Evolutionary conservation across 2,888 invertebrate genomes (phyloP).

Genomic region (Beris morrisii): DNA sequence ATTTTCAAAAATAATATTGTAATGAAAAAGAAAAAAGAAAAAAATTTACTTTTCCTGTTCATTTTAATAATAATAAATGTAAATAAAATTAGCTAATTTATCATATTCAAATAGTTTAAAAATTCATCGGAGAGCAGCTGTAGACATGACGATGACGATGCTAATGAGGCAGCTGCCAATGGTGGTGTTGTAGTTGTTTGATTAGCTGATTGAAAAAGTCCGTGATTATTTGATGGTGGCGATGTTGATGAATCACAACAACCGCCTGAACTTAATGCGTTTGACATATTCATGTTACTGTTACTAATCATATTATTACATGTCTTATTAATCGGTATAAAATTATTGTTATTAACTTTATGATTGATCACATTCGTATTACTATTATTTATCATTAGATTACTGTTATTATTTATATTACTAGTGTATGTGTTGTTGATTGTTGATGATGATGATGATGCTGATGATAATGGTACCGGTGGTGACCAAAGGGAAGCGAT

Average conservation of each 20-base stretch:
- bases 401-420: constrained; percentile 30
- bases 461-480: background rate
- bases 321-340: constrained; percentile 26
- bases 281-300: constrained; percentile 10
- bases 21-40: constrained; percentile 28
- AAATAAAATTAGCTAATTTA: constrained; percentile 55
- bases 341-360: constrained; percentile 32
- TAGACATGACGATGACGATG: constrained; percentile 56
- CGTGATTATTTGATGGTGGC: constrained; percentile 28
- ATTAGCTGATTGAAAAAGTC: background rate
- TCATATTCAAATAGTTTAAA: constrained; percentile 65
- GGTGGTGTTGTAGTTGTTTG: constrained; percentile 12
- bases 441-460: background rate
- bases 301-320: constrained; percentile 27
- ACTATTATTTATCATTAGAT: constrained; percentile 26
- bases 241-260: constrained; percentile 38
- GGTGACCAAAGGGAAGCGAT: constrained; percentile 35
- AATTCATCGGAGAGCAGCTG: constrained; percentile 67
- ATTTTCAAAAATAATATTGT: constrained; percentile 16
- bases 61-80: constrained; percentile 26
- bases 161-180: constrained; percentile 41
- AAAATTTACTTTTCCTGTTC: too few relatives aligned
- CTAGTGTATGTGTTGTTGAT: too few relatives aligned
- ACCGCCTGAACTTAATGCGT: background rate
- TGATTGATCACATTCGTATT: constrained; percentile 35